Conservation (phyloP, 2,888 invertebrate species). For the Lasioglossum marginatum region DNA sequence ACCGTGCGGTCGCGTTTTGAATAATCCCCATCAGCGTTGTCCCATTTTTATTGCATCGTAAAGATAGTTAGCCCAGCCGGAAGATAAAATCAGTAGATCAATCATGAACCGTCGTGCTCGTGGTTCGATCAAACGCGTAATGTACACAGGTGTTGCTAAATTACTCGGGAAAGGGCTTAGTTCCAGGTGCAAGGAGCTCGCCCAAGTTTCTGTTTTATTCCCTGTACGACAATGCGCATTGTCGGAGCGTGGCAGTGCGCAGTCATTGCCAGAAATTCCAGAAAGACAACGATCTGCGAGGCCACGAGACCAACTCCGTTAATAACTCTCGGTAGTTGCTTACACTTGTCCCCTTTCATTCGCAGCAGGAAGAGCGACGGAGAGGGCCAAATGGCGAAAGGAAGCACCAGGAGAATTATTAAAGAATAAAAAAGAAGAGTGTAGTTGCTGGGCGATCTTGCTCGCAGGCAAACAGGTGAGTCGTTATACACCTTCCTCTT, state of each 20-base stretch:
- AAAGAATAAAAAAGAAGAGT: not conserved
- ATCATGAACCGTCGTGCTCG: conserved; percentile 22
- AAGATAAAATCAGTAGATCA: conserved; percentile 40
- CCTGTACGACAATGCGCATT: conserved; percentile 31
- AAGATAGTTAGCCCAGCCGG: not conserved
- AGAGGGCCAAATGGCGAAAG: not conserved
- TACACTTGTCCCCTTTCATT: conserved; percentile 31
- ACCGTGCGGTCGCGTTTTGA: not conserved
- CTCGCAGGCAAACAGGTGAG: conserved; percentile 26
- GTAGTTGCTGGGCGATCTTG: conserved; percentile 11
- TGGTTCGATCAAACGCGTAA: not conserved
- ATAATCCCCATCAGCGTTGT: not conserved
- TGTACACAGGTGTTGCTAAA: conserved; percentile 43
- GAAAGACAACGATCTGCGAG: conserved; percentile 49
- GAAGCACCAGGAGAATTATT: conserved; percentile 16
- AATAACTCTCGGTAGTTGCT: conserved; percentile 43
- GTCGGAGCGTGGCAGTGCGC: not conserved
- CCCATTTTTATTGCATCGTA: not conserved
- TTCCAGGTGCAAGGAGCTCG: conserved; percentile 48
- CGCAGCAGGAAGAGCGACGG: not conserved
- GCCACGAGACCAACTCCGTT: conserved; percentile 42
- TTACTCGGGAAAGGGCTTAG: not conserved
- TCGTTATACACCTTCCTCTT: conserved; percentile 18
- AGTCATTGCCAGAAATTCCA: conserved; percentile 44
- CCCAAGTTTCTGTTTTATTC: conserved; percentile 31